These are phyloP conservation scores for Ctenicera cuprea DNA, from an alignment of 2,888 invertebrate species.

Conservation along the genomic window DNA sequence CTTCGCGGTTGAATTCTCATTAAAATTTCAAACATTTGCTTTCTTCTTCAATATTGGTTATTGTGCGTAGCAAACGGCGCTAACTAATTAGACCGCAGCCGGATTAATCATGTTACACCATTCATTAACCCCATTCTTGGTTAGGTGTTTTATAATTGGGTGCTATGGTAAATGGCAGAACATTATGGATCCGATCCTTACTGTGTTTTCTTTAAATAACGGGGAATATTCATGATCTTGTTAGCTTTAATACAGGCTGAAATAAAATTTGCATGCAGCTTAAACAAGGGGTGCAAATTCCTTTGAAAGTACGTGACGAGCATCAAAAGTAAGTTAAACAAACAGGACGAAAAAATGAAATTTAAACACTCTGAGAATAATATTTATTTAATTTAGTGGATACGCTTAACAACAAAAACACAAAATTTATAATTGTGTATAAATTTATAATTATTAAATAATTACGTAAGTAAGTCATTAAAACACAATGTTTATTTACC, in stretches of 20 bases:
- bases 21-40: too few relatives aligned
- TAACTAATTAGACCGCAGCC: background rate
- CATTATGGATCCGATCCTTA: background rate
- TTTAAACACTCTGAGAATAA: background rate
- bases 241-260: background rate
- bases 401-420: too few relatives aligned
- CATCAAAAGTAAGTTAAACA: background rate
- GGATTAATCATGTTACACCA: background rate
- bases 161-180: background rate
- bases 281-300: background rate
- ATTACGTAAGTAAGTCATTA: too few relatives aligned
- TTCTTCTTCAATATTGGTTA: too few relatives aligned
- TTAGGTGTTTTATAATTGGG: background rate
- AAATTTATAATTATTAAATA: too few relatives aligned
- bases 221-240: slow-evolving; percentile 12
- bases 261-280: background rate
- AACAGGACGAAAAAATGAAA: background rate
- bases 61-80: too few relatives aligned
- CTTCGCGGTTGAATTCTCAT: too few relatives aligned
- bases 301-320: background rate
- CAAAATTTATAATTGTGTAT: too few relatives aligned
- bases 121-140: background rate
- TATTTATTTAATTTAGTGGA: too few relatives aligned
- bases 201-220: background rate
- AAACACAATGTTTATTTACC: too few relatives aligned